Evolutionary conservation across 2,888 invertebrate species (phyloP).

Genomic region (Pyralis farinalis): DNA sequence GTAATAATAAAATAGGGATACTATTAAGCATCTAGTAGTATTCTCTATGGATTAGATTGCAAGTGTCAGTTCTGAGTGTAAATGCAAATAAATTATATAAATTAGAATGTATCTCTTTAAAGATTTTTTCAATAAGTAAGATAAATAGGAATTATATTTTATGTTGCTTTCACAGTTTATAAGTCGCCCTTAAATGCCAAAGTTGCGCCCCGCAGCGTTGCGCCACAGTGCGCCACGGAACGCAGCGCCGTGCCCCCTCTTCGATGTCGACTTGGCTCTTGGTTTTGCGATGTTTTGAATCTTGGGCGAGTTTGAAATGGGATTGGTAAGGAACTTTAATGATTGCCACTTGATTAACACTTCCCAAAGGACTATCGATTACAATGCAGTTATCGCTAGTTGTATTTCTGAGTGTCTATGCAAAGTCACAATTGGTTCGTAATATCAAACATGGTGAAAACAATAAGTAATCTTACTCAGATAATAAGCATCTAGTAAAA

Average conservation of each 20-base stretch:
- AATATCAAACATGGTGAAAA: too few species aligned
- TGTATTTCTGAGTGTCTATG: conserved; percentile 4
- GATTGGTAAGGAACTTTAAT: conserved; percentile 45
- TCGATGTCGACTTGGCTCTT: conserved; percentile 19
- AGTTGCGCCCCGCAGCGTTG: conserved; percentile 7
- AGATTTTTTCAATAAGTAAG: too few species aligned
- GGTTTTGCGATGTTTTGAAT: conserved; percentile 43
- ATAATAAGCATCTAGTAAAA: too few species aligned
- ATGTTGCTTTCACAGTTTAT: conserved; percentile 1
- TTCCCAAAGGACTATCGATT: conserved; percentile 31
- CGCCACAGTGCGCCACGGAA: conserved; percentile 5
- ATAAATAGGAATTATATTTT: neutral
- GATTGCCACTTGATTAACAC: conserved; percentile 36
- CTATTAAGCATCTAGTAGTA: too few species aligned
- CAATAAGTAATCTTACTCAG: too few species aligned
- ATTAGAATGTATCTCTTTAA: too few species aligned
- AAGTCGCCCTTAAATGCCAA: neutral
- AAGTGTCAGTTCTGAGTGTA: too few species aligned
- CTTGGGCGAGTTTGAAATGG: conserved; percentile 40
- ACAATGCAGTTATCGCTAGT: conserved; percentile 20
- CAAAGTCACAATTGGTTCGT: too few species aligned
- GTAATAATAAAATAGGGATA: neutral
- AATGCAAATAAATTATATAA: too few species aligned
- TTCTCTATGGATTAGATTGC: too few species aligned
- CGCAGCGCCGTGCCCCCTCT: neutral